Base-by-base conservation (phyloP, 2,113 vertebrate genomes). In the Eulemur rufifrons region DNA sequence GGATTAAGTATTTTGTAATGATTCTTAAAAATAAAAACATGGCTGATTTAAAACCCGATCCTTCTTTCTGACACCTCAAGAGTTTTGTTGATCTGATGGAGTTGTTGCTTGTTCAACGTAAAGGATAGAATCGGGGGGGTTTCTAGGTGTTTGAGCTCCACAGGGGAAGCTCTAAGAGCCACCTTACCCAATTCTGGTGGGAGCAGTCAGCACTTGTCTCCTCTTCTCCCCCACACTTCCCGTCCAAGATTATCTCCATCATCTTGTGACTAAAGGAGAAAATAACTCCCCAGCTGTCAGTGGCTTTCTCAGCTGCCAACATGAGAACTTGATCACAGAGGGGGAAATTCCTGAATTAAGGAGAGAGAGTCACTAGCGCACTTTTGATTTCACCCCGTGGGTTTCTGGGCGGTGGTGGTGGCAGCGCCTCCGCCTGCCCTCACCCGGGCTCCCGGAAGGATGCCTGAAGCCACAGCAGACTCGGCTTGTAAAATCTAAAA, bases 231-330 rank as follows among this genome's bases (percentile, higher is more conserved):
- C 59, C 84, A 78, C 90, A 88, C 81, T 96, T 95, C 80, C 94
- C 54, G 77, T 95, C 96, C 81, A 66, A 90, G 94, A 97, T 98
- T 84, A 95, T 89, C 94, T 89, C 80, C 95, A 92, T 93, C 93
- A 66, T 96, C 96, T 93, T 95, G 96, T 97, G 97, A 95, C 89
- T 86, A 45, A 95, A 95, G 86, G 95, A 95, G 95, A 98, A 98
- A 98, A 97, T 97, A 97, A 94, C 96, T 96, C 52, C 42, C 69
- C 97, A 97, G 97, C 96, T 97, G 97, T 95, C 94, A 18, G 74
- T 39, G 89, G 91, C 68, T 81, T 95, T 93, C 89, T 96, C 76
- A 94, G 97, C 91, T 96, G 88, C 83, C 94, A 89, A 6, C 86
- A 42, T 32, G 54, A 94, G 88, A 93, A 69, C 89, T 32, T 87